These are phyloP conservation scores for Oreotrochilus melanogaster DNA, from an alignment of 2,113 vertebrate species.

Conservation along the genomic window DNA sequence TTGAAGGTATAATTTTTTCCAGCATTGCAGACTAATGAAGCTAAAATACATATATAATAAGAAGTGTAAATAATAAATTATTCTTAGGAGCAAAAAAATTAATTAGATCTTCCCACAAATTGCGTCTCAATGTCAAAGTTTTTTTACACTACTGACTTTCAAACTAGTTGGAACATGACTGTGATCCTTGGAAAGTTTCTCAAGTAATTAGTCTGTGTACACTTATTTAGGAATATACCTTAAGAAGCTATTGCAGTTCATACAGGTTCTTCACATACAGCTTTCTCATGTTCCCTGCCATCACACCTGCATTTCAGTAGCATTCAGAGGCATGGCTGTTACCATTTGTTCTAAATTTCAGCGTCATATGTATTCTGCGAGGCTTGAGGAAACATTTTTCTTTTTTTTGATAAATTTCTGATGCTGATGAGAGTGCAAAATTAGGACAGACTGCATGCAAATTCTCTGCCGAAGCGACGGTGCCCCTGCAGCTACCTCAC, in stretches of 20 bases:
- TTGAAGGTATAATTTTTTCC: slow-evolving; percentile 90
- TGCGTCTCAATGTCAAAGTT: slow-evolving; percentile 83
- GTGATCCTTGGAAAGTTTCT: slow-evolving; percentile 75
- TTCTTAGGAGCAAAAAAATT: slow-evolving; percentile 89
- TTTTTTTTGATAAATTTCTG: neutral
- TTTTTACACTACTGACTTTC: slow-evolving; percentile 81
- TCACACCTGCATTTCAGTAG: slow-evolving; percentile 47
- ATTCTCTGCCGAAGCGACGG: neutral
- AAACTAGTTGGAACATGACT: slow-evolving; percentile 77
- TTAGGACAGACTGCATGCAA: neutral
- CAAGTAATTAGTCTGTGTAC: slow-evolving; percentile 47
- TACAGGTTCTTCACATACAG: slow-evolving; percentile 40
- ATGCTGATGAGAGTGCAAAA: slow-evolving; percentile 6
- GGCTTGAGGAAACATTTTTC: neutral
- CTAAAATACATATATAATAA: slow-evolving; percentile 91
- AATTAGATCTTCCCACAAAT: slow-evolving; percentile 87
- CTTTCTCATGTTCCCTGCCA: slow-evolving; percentile 4
- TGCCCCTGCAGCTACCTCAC: neutral
- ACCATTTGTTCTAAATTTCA: slow-evolving; percentile 53
- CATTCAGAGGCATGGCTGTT: slow-evolving; percentile 49
- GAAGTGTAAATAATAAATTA: slow-evolving; percentile 91
- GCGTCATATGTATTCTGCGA: slow-evolving; percentile 51
- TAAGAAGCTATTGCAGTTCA: slow-evolving; percentile 46
- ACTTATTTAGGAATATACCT: slow-evolving; percentile 49
- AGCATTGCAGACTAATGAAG: slow-evolving; percentile 89